Conservation (phyloP, 2,797 vertebrate genomes). For the Onychomys torridus region DNA sequence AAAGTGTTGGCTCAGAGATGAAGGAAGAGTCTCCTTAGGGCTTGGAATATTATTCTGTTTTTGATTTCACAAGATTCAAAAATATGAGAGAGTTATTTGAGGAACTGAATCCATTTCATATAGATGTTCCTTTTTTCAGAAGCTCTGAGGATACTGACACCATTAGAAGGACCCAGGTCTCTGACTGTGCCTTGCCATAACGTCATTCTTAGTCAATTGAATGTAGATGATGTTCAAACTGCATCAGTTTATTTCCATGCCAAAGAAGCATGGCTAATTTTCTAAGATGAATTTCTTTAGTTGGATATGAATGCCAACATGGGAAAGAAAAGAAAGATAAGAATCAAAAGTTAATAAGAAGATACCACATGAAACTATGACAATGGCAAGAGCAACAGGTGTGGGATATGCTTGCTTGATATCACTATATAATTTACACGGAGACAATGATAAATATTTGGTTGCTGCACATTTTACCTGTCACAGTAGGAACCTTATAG, state of each 20-base stretch:
- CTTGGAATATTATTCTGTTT: neutral
- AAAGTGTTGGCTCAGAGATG: neutral
- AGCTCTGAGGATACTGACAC: neutral
- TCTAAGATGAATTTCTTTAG: neutral
- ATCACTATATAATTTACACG: neutral
- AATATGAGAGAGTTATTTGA: slow-evolving; percentile 5
- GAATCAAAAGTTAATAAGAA: neutral
- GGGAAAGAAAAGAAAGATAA: neutral
- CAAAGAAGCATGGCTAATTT: neutral
- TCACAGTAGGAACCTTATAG: neutral
- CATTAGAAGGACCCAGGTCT: neutral
- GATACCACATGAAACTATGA: neutral
- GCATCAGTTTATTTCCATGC: neutral
- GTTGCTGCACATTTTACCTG: neutral
- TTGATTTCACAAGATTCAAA: neutral
- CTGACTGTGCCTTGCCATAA: neutral
- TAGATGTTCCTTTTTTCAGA: neutral
- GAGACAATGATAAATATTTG: neutral
- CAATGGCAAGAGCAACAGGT: neutral
- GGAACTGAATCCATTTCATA: neutral
- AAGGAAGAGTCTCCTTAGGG: neutral
- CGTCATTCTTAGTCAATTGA: neutral
- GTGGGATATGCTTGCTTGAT: neutral
- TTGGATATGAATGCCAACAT: neutral
- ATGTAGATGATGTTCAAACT: neutral